Percentiles rank a stretch among this genome's conserved stretches.
Evolutionary conservation across 2,797 vertebrate species (phyloP).

Genomic region (Enteromius unitaeniatus): DNA sequence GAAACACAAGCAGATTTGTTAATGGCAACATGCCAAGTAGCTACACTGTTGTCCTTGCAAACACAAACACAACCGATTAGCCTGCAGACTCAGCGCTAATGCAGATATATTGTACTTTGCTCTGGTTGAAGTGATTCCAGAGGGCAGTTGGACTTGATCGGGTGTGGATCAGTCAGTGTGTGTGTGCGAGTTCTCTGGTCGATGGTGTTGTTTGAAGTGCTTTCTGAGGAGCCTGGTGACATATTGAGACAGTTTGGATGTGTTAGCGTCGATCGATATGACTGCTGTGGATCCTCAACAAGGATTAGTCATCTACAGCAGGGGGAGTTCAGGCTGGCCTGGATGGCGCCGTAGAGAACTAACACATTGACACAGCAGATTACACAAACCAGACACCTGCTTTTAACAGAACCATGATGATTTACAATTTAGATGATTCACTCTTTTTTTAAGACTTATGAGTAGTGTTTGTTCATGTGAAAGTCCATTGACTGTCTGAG

Average conservation of each 20-base stretch:
- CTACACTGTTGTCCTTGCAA: background rate
- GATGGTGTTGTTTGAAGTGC: slow-evolving; percentile 76
- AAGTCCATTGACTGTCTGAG: background rate
- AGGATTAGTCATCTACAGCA: slow-evolving; percentile 46
- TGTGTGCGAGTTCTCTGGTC: slow-evolving; percentile 68
- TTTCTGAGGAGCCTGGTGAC: slow-evolving; percentile 73
- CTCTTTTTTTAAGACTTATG: background rate
- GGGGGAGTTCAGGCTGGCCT: slow-evolving; percentile 10
- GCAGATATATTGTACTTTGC: slow-evolving; percentile 39
- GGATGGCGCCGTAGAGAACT: slow-evolving; percentile 14
- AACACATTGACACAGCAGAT: slow-evolving; percentile 44
- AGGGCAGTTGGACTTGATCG: slow-evolving; percentile 34
- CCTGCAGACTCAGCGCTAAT: slow-evolving; percentile 35
- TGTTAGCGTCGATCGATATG: slow-evolving; percentile 48
- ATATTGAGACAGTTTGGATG: slow-evolving; percentile 66
- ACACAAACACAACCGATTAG: slow-evolving; percentile 11
- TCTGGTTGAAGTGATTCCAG: slow-evolving; percentile 36
- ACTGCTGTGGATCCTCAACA: slow-evolving; percentile 44
- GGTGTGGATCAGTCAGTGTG: slow-evolving; percentile 26
- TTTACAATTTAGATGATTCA: background rate
- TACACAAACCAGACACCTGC: slow-evolving; percentile 35
- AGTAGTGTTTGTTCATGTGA: background rate
- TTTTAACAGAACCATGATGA: slow-evolving; percentile 7
- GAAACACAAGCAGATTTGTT: slow-evolving; percentile 25
- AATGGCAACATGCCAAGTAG: slow-evolving; percentile 13